Conservation (phyloP, 2,113 vertebrate genomes). For the Phrynosoma blainvillii region DNA sequence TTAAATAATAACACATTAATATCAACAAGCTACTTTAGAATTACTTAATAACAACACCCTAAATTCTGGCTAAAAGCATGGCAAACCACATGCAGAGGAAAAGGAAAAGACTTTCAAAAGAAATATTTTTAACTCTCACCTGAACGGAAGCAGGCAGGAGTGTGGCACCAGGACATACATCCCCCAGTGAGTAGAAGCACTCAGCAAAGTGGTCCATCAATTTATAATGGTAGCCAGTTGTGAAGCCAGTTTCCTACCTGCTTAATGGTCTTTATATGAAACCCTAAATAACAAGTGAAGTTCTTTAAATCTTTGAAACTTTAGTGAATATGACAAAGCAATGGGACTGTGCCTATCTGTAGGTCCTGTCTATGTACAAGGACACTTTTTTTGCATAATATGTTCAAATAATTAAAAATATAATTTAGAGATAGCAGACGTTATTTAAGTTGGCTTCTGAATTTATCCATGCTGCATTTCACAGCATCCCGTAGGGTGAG, state of each 20-base stretch:
- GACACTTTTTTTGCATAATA: background rate
- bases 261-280: background rate
- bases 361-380: background rate
- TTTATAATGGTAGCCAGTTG: background rate
- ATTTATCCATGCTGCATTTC: background rate
- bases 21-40: too few relatives aligned
- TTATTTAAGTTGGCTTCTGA: background rate
- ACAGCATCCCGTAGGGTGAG: background rate
- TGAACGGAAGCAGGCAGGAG: background rate
- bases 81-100: background rate
- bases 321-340: background rate
- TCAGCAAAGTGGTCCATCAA: background rate
- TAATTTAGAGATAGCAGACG: background rate
- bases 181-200: background rate
- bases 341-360: background rate
- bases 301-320: background rate
- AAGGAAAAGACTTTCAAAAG: background rate
- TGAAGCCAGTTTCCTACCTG: background rate
- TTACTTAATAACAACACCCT: background rate
- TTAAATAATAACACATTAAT: too few relatives aligned
- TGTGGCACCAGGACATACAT: background rate
- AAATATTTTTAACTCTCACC: background rate
- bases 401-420: background rate
- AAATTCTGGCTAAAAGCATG: background rate
- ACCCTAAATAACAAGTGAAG: background rate